phyloP scores from a whole-genome alignment of 2,113 vertebrate genomes.

The Equus przewalskii region DNA sequence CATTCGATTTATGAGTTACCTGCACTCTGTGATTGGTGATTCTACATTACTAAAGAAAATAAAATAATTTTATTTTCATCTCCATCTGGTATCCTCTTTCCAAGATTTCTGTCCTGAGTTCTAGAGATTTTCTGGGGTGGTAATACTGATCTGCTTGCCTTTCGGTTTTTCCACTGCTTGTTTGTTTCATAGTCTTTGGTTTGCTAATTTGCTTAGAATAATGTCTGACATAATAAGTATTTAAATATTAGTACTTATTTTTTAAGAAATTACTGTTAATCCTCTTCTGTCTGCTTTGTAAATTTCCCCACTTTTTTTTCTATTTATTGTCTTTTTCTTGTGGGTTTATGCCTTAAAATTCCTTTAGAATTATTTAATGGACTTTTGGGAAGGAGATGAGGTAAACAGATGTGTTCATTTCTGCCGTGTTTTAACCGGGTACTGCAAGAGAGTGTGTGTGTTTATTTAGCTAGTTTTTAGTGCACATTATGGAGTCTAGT shows the following conservation, averaged over 20 bases:
- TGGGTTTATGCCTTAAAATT: background rate
- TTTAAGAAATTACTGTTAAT: background rate
- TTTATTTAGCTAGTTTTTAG: background rate
- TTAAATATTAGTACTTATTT: background rate
- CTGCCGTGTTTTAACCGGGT: background rate
- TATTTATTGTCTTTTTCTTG: background rate
- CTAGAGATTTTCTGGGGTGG: background rate
- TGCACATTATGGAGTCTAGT: background rate
- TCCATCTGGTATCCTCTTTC: background rate
- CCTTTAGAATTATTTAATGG: background rate
- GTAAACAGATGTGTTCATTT: background rate
- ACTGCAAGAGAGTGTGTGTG: background rate
- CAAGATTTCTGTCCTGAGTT: background rate
- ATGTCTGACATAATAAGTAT: background rate
- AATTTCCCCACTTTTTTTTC: background rate
- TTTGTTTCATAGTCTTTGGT: background rate
- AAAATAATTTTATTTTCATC: conserved; percentile 32
- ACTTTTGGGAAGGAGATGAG: background rate
- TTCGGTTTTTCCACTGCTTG: background rate
- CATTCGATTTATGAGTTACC: background rate
- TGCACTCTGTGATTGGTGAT: background rate
- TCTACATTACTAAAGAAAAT: background rate
- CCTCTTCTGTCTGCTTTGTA: background rate
- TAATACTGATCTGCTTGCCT: background rate
- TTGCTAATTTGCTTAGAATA: conserved; percentile 42